Percentiles rank a stretch among this genome's conserved stretches.
These are phyloP conservation scores for Tricholauxania praeusta DNA, from an alignment of 2,888 invertebrate species.

Conservation along the genomic window DNA sequence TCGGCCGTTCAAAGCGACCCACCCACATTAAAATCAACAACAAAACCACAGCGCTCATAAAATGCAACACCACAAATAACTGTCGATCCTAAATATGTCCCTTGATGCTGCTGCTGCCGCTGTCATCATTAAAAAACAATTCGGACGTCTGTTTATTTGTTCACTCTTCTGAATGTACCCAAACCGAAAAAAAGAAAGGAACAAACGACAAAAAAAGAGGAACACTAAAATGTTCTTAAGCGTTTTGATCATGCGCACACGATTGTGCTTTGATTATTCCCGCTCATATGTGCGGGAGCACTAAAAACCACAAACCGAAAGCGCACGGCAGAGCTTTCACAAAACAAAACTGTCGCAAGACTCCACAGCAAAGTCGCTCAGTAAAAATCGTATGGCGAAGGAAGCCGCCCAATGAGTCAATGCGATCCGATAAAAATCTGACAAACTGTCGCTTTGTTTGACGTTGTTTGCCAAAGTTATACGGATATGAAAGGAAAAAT, in stretches of 20 bases:
- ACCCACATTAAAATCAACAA: constrained; percentile 34
- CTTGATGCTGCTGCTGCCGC: constrained; percentile 9
- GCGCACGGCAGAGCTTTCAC: neutral
- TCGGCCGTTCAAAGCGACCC: constrained; percentile 17
- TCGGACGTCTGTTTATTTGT: neutral
- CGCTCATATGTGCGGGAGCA: neutral
- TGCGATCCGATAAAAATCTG: constrained; percentile 64
- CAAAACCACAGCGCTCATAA: neutral
- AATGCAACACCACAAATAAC: no score
- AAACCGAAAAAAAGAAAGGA: neutral
- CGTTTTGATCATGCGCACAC: constrained; percentile 7
- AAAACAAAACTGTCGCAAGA: no score
- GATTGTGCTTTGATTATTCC: constrained; percentile 8
- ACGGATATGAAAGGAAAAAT: neutral
- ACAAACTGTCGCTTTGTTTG: constrained; percentile 64
- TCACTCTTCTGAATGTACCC: neutral
- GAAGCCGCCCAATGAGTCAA: constrained; percentile 42
- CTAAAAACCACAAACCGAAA: neutral
- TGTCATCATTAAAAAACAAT: constrained; percentile 1
- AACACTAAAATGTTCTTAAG: constrained; percentile 2
- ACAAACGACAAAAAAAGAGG: neutral
- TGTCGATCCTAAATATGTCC: neutral
- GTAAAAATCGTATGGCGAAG: no score
- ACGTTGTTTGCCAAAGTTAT: constrained; percentile 45
- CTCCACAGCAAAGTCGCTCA: no score